Evolutionary conservation across 2,113 vertebrate genomes (phyloP), one percentile per base, ranked within the genome.

Genomic region (Campylomormyrus tamandua): DNA sequence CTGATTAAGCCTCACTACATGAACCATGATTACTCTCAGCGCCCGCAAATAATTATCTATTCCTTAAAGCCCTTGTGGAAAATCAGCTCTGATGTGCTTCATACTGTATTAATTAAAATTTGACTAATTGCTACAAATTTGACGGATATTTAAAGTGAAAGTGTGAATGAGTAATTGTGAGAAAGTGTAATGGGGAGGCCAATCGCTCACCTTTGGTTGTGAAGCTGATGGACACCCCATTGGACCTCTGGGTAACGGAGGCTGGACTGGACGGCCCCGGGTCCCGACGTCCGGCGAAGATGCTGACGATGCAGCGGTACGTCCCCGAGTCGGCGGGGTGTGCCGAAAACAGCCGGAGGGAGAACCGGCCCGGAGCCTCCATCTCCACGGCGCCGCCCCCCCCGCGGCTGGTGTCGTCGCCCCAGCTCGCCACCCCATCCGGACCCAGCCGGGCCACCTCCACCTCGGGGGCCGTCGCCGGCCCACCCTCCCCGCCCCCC

Each of bases 331-430:
- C 97, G 0, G 92, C 91, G 0, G 97, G 97, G 84, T 93, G 95
- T 80, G 96, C 95, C 0, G 97, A 96, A 92, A 97, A 97, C 24
- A 97, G 93, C 53, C 97, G 95, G 11, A 98, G 95, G 9, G 95
- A 93, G 91, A 96, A 97, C 91, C 89, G 93, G 52, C 96, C 96
- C 2, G 95, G 95, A 0, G 93, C 93, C 91, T 96, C 94, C 91
- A 97, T 97, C 93, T 98, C 97, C 96, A 98, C 94, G 3, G 97
- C 96, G 35, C 97, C 95, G 0, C 94, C 93, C 0, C 92, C 94
- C 0, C 91, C 91, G 46, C 94, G 92, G 92, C 94, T 96, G 89
- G 91, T 66, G 91, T 96, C 95, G 17, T 97, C 95, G 0, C 97
- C 97, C 95, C 97, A 95, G 91, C 94, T 95, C 53, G 97, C 95